Percentiles rank a stretch among this genome's conserved stretches.
phyloP scores from a whole-genome alignment of 2,113 vertebrate genomes.

The Fregata magnificens region DNA sequence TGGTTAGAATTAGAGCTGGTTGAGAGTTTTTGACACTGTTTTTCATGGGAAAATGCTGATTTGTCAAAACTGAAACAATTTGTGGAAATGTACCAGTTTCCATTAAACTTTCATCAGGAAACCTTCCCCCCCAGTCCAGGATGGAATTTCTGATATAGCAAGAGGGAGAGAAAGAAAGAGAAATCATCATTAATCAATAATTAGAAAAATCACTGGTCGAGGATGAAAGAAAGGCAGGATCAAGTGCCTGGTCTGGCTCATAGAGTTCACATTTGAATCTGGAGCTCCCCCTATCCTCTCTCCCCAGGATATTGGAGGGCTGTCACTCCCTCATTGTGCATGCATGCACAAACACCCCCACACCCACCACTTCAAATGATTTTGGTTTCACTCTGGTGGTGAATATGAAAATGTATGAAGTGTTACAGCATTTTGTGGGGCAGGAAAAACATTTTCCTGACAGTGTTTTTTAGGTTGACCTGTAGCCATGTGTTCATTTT shows the following conservation, averaged over 20 bases:
- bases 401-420: not conserved
- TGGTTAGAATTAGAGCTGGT: conserved; percentile 45
- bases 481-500: not conserved
- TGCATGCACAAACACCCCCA: not conserved
- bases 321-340: not conserved
- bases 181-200: not conserved
- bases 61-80: conserved; percentile 64
- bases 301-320: not conserved
- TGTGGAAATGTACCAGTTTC: conserved; percentile 61
- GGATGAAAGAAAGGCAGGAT: not conserved
- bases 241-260: not conserved
- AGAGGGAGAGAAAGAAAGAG: not conserved
- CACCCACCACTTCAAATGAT: not conserved
- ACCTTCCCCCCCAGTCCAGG: not conserved
- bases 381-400: not conserved
- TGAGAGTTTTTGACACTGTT: conserved; percentile 49
- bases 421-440: not conserved
- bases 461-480: not conserved
- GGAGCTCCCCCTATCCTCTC: conserved; percentile 27
- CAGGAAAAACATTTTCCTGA: not conserved
- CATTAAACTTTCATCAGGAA: conserved; percentile 45
- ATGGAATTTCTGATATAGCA: not conserved
- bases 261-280: not conserved
- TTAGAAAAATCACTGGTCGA: not conserved
- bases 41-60: conserved; percentile 68